phyloP scores from a whole-genome alignment of 2,888 invertebrate genomes.

The Cephus pulcher region DNA sequence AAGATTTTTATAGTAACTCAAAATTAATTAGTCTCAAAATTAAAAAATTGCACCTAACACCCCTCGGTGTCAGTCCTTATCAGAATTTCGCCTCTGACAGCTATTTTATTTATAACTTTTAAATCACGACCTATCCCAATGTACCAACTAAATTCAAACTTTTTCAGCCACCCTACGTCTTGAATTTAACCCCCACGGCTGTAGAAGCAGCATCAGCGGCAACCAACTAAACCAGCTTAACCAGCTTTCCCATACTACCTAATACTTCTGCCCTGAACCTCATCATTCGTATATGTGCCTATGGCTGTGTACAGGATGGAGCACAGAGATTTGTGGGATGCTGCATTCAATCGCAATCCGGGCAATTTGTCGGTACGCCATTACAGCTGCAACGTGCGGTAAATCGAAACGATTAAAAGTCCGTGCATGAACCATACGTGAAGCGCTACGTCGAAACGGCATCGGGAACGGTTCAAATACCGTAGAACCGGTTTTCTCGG shows the following conservation, averaged over 20 bases:
- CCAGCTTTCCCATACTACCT: neutral
- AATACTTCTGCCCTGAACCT: neutral
- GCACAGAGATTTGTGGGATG: neutral
- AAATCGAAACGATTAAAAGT: constrained; percentile 44
- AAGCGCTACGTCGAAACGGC: neutral
- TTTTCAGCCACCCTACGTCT: neutral
- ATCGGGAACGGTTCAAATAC: neutral
- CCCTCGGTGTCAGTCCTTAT: neutral
- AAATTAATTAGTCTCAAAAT: neutral
- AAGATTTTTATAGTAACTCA: neutral
- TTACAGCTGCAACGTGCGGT: constrained; percentile 13
- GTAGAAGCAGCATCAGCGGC: neutral
- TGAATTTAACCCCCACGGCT: neutral
- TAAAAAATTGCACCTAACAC: neutral
- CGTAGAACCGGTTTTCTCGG: constrained; percentile 14
- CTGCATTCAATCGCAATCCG: constrained; percentile 30
- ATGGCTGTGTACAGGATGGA: neutral
- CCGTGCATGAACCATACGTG: constrained; percentile 9
- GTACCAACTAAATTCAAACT: neutral
- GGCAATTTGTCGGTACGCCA: constrained; percentile 42
- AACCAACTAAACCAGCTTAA: neutral
- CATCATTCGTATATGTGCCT: neutral
- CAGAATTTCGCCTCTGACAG: neutral
- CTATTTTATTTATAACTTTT: neutral
- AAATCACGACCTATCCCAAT: neutral